Conservation (phyloP, 1,140 invertebrate species). For the Pseudobourletiella spinata region DNA sequence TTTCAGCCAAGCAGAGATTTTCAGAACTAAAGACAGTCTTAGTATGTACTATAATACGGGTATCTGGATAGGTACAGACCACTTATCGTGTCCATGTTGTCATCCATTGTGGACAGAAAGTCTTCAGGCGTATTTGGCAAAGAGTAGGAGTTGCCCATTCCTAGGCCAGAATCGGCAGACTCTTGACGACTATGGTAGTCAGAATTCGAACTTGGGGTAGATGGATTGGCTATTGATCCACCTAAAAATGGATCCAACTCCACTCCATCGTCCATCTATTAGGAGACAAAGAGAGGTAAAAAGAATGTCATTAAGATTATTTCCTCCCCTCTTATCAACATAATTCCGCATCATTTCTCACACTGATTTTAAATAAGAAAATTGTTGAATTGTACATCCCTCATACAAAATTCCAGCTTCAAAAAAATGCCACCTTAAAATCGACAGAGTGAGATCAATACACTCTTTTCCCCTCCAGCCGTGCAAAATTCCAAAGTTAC, state of each 20-base stretch:
- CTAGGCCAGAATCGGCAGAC: conserved; percentile 83
- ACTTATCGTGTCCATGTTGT: conserved; percentile 34
- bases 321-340: no score
- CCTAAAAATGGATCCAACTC: conserved; percentile 33
- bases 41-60: neutral
- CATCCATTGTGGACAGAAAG: conserved; percentile 51
- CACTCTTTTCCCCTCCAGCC: no score
- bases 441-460: no score
- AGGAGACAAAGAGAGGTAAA: neutral
- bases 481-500: no score
- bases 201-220: conserved; percentile 22
- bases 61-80: conserved; percentile 4
- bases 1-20: neutral
- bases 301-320: no score
- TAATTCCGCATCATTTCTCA: no score
- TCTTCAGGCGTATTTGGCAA: conserved; percentile 86
- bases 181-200: conserved; percentile 63
- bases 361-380: no score
- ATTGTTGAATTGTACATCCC: no score
- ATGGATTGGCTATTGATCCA: conserved; percentile 29
- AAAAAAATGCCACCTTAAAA: no score
- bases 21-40: neutral
- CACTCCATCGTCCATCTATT: conserved; percentile 30
- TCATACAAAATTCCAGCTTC: no score
- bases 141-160: conserved; percentile 72